Conservation (phyloP, 2,888 invertebrate species). For the Brachyopa scutellaris region DNA sequence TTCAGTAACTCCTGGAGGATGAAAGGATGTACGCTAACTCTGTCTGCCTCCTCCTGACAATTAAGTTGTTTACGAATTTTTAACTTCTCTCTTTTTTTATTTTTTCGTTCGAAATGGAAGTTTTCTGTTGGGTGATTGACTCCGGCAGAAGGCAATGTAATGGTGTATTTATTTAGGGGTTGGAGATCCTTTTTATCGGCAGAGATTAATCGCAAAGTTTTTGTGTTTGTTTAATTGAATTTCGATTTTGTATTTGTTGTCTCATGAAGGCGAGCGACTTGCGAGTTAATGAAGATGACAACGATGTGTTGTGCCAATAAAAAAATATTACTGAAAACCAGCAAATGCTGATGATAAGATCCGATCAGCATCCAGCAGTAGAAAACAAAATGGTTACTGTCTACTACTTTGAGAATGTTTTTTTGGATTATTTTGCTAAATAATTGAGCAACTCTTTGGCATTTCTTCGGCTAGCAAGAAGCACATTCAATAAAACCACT, state of each 20-base stretch:
- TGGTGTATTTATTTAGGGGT: not conserved
- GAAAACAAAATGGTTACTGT: too few species aligned
- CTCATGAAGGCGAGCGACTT: too few species aligned
- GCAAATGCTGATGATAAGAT: too few species aligned
- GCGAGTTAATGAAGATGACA: slow-evolving; percentile 35
- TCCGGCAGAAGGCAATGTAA: slow-evolving; percentile 8
- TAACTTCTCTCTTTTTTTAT: not conserved
- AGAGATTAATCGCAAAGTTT: slow-evolving; percentile 80
- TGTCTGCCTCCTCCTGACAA: slow-evolving; percentile 31
- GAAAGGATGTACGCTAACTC: slow-evolving; percentile 12
- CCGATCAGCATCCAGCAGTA: too few species aligned
- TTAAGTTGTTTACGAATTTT: slow-evolving; percentile 66
- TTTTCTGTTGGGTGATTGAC: slow-evolving; percentile 43
- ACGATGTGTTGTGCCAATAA: too few species aligned
- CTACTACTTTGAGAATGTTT: too few species aligned
- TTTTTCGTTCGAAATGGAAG: slow-evolving; percentile 1
- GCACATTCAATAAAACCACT: too few species aligned
- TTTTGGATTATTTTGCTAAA: too few species aligned
- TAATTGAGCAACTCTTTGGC: too few species aligned
- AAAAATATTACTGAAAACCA: too few species aligned
- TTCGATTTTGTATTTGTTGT: slow-evolving; percentile 78
- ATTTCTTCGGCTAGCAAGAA: too few species aligned
- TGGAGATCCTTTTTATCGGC: slow-evolving; percentile 28
- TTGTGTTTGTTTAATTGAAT: slow-evolving; percentile 82
- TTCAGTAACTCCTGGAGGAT: slow-evolving; percentile 40